phyloP scores from a whole-genome alignment of 2,888 invertebrate species.

The Drosophila ustulata region DNA sequence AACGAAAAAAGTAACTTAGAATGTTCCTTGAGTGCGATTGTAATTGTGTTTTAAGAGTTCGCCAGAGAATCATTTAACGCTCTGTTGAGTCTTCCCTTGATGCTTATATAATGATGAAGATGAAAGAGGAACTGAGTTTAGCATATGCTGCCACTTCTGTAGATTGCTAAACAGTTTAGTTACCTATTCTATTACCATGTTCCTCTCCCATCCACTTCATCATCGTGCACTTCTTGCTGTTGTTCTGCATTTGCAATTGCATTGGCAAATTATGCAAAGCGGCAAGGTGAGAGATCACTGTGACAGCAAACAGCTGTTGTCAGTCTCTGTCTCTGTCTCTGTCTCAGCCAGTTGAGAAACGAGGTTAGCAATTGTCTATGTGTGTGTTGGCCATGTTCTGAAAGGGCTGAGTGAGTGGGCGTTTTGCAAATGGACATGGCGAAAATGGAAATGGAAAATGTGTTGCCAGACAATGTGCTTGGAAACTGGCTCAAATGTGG shows the following conservation, averaged over 20 bases:
- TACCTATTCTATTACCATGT: slow-evolving; percentile 6
- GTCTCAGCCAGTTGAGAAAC: slow-evolving; percentile 47
- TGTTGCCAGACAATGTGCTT: slow-evolving; percentile 48
- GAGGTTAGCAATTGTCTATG: slow-evolving; percentile 58
- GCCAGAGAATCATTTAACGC: slow-evolving; percentile 67
- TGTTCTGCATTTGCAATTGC: slow-evolving; percentile 47
- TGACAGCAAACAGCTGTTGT: slow-evolving; percentile 74
- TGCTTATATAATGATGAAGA: slow-evolving; percentile 56
- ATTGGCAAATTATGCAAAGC: slow-evolving; percentile 59
- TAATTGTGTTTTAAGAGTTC: slow-evolving; percentile 55
- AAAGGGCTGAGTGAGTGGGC: slow-evolving; percentile 65
- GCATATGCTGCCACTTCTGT: slow-evolving; percentile 25
- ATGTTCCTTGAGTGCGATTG: slow-evolving; percentile 28
- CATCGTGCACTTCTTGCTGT: not conserved
- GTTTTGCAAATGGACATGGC: slow-evolving; percentile 46
- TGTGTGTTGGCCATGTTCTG: slow-evolving; percentile 53
- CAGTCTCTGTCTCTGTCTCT: slow-evolving; percentile 13
- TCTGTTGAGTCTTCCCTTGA: slow-evolving; percentile 56
- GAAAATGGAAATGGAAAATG: slow-evolving; percentile 27
- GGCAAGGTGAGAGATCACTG: slow-evolving; percentile 68
- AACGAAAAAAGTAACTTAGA: slow-evolving; percentile 21
- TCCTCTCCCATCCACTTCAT: not conserved
- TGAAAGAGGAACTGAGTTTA: slow-evolving; percentile 33
- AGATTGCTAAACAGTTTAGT: slow-evolving; percentile 49
- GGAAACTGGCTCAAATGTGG: slow-evolving; percentile 49